Conservation (phyloP, 2,888 invertebrate species). For the Megalurothrips usitatus region DNA sequence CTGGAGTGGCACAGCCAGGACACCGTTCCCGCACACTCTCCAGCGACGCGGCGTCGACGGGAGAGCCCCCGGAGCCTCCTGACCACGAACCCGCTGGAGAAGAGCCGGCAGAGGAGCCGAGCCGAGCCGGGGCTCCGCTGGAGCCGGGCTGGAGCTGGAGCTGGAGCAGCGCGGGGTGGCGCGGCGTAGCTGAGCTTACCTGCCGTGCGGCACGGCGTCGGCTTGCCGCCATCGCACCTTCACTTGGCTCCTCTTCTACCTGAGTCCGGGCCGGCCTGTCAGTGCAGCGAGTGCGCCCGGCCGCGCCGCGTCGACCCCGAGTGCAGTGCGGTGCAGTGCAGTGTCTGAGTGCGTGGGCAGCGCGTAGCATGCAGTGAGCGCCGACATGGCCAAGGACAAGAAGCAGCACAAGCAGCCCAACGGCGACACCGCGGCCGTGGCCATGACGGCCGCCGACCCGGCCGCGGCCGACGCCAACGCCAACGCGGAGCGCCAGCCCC, state of each 20-base stretch:
- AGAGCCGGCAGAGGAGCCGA: no score
- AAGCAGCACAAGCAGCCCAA: slow-evolving; percentile 9
- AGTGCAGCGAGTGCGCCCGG: neutral
- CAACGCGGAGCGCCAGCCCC: slow-evolving; percentile 16
- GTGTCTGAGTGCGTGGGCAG: neutral
- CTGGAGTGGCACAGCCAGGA: neutral
- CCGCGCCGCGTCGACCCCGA: neutral
- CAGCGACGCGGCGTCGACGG: neutral
- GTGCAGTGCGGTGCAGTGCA: neutral
- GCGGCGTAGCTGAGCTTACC: neutral
- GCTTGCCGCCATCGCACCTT: neutral
- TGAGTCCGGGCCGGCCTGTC: neutral
- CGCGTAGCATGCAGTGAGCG: neutral
- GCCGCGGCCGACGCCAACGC: slow-evolving; percentile 2
- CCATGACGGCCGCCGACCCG: neutral
- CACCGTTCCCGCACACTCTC: no score
- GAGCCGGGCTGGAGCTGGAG: neutral
- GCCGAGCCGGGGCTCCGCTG: neutral
- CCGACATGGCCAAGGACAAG: neutral
- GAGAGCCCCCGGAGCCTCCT: neutral
- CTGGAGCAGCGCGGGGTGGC: neutral
- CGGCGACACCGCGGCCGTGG: neutral
- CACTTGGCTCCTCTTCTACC: neutral
- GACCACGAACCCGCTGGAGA: no score
- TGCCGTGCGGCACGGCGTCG: slow-evolving; percentile 2